Conservation (phyloP, 2,797 vertebrate genomes). For the Euphonia xanthogaster region DNA sequence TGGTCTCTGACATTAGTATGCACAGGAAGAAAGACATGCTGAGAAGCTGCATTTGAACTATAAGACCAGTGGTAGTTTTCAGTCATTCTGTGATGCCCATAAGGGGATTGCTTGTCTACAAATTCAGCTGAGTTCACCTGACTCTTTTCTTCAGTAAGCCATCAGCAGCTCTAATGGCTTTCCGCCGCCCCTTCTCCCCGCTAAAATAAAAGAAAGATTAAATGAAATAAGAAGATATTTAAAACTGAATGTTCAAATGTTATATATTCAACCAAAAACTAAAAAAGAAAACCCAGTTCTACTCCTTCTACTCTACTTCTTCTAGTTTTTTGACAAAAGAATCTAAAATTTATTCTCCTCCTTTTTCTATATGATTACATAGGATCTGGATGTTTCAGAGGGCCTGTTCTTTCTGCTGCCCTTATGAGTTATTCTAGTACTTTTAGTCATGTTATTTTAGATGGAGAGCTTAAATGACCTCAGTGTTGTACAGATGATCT, state of each 20-base stretch:
- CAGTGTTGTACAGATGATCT: not conserved
- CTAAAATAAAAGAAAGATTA: not conserved
- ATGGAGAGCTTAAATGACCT: not conserved
- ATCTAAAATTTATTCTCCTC: not conserved
- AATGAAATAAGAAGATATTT: not conserved
- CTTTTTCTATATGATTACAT: not conserved
- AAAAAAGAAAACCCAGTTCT: not conserved
- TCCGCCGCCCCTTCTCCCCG: accelerated
- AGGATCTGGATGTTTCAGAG: not conserved
- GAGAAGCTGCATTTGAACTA: not conserved
- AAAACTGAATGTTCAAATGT: not conserved
- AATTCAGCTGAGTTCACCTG: not conserved
- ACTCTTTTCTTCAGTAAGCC: not conserved
- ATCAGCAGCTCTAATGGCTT: not conserved
- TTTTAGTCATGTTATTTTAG: not conserved
- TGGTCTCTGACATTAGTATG: not conserved
- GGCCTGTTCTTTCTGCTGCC: not conserved
- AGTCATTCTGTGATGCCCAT: not conserved
- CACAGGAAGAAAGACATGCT: not conserved
- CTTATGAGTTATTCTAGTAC: not conserved
- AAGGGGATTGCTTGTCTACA: not conserved
- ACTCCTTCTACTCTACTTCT: not conserved
- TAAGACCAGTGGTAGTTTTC: not conserved
- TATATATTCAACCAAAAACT: not conserved
- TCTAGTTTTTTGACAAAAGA: not conserved